These are phyloP conservation scores for Netelia inedita DNA, from an alignment of 2,888 invertebrate genomes.

Conservation along the genomic window DNA sequence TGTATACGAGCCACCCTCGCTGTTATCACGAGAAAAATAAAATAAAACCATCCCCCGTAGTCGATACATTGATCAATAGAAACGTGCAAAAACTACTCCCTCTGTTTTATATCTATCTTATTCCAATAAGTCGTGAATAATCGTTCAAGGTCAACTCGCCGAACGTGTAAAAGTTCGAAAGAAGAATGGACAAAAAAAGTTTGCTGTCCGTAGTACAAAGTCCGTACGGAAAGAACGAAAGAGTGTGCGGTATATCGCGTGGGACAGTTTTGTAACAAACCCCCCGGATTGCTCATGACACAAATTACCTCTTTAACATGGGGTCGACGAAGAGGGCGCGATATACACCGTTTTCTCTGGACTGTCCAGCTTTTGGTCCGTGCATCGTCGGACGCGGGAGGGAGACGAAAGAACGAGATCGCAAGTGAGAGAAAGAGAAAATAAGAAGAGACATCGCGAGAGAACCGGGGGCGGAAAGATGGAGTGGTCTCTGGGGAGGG, in stretches of 20 bases:
- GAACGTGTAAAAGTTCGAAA: neutral
- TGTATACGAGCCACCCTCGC: slow-evolving; percentile 50
- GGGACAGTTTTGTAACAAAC: slow-evolving; percentile 67
- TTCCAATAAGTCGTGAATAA: slow-evolving; percentile 21
- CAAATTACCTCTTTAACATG: slow-evolving; percentile 84
- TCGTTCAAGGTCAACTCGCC: slow-evolving; percentile 15
- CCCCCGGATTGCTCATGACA: slow-evolving; percentile 77
- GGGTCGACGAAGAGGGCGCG: slow-evolving; percentile 56
- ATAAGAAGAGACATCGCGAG: slow-evolving; percentile 67
- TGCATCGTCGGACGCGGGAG: slow-evolving; percentile 33
- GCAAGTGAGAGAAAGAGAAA: slow-evolving; percentile 44
- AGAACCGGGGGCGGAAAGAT: slow-evolving; percentile 77
- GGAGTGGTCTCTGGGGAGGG: slow-evolving; percentile 80
- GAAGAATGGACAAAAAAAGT: neutral
- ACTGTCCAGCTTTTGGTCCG: slow-evolving; percentile 38
- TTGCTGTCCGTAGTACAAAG: slow-evolving; percentile 7
- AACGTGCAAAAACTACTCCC: neutral
- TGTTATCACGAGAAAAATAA: slow-evolving; percentile 33
- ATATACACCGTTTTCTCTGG: slow-evolving; percentile 25
- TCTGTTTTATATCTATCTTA: neutral
- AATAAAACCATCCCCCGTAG: neutral
- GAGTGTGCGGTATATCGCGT: slow-evolving; percentile 46
- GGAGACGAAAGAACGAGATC: slow-evolving; percentile 36
- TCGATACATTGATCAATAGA: slow-evolving; percentile 37
- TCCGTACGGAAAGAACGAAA: slow-evolving; percentile 34